These are phyloP conservation scores for Euzophera pinguis DNA, from an alignment of 2,888 invertebrate genomes.

Conservation along the genomic window DNA sequence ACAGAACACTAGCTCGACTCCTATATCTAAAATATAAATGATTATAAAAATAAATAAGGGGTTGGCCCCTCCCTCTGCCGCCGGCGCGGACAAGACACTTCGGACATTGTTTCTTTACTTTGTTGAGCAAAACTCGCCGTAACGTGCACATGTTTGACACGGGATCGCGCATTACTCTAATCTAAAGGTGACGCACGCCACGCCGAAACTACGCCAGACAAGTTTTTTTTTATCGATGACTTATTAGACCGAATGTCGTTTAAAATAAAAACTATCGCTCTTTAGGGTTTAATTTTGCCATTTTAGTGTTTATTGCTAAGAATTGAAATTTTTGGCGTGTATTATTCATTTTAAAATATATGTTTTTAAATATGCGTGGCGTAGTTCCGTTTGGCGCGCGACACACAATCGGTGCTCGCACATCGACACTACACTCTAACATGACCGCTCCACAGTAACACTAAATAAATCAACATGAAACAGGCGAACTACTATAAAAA, in stretches of 20 bases:
- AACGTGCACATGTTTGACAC: constrained; percentile 27
- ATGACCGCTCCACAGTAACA: constrained; percentile 33
- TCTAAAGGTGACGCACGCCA: not conserved
- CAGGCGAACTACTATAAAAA: constrained; percentile 47
- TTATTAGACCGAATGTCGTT: too few relatives aligned
- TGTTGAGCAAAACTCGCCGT: constrained; percentile 48
- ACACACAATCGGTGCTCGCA: constrained; percentile 7
- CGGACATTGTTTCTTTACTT: constrained; percentile 25
- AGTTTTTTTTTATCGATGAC: too few relatives aligned
- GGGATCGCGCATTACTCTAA: not conserved
- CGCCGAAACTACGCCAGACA: not conserved
- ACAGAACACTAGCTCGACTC: constrained; percentile 44
- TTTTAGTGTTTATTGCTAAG: too few relatives aligned
- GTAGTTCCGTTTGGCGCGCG: not conserved
- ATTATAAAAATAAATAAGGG: constrained; percentile 79
- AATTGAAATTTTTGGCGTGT: too few relatives aligned
- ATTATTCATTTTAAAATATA: too few relatives aligned
- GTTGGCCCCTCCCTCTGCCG: constrained; percentile 51
- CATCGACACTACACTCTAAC: constrained; percentile 20
- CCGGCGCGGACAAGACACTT: constrained; percentile 35
- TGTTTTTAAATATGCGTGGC: too few relatives aligned
- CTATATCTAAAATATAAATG: constrained; percentile 73
- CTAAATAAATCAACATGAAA: constrained; percentile 42
- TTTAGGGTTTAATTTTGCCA: too few relatives aligned
- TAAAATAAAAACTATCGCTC: too few relatives aligned